Evolutionary conservation across 2,888 invertebrate species (phyloP).

Genomic region (Phalera bucephala): DNA sequence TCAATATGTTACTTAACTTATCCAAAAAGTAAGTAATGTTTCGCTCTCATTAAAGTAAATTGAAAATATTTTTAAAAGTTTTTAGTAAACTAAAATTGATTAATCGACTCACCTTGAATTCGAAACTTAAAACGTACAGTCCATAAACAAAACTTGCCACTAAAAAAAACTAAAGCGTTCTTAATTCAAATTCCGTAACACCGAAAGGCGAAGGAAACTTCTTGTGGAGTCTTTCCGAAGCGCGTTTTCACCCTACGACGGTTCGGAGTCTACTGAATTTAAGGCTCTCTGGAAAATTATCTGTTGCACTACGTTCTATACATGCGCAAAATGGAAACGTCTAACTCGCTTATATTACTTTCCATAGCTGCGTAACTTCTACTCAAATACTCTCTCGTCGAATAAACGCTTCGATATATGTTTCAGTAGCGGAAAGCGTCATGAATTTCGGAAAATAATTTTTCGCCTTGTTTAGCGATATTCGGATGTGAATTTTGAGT

Average conservation of each 20-base stretch:
- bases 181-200: slow-evolving; percentile 41
- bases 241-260: slow-evolving; percentile 40
- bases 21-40: too few relatives aligned
- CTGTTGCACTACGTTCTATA: slow-evolving; percentile 54
- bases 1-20: too few relatives aligned
- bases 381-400: not conserved
- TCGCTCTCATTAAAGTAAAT: too few relatives aligned
- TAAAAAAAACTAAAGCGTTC: slow-evolving; percentile 39
- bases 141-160: slow-evolving; percentile 47
- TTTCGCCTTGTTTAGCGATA: slow-evolving; percentile 50
- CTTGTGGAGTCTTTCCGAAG: slow-evolving; percentile 26
- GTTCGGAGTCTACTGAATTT: slow-evolving; percentile 53
- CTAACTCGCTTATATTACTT: slow-evolving; percentile 12
- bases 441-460: slow-evolving; percentile 42
- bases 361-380: slow-evolving; percentile 30
- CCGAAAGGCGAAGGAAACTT: slow-evolving; percentile 49
- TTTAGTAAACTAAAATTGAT: too few relatives aligned
- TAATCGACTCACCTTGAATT: slow-evolving; percentile 38
- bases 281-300: slow-evolving; percentile 47
- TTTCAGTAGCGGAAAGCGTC: slow-evolving; percentile 7
- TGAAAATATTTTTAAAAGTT: too few relatives aligned
- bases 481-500: slow-evolving; percentile 42
- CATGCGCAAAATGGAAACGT: slow-evolving; percentile 52
- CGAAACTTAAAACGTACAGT: slow-evolving; percentile 27
- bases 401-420: slow-evolving; percentile 27